Evolutionary conservation across 2,797 vertebrate species (phyloP), one percentile per base, ranked within the genome.

Genomic region (Parauchenoglanis punctatus): DNA sequence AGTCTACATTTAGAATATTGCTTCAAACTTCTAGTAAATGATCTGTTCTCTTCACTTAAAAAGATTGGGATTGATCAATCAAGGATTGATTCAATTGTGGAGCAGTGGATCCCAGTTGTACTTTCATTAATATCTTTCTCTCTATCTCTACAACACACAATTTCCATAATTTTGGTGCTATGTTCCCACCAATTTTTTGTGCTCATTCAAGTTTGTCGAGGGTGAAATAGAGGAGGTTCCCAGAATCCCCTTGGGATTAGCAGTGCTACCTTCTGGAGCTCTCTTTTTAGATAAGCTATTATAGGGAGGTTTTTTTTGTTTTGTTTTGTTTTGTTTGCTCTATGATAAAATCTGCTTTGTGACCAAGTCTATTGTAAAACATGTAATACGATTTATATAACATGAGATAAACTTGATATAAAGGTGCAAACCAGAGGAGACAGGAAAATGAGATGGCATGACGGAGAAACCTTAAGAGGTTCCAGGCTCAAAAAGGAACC

Each of bases 61-160:
- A 70, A 52, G 25, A n/a, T n/a, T n/a, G n/a, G n/a, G n/a, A n/a
- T n/a, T n/a, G n/a, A n/a, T n/a, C n/a, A n/a, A n/a, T n/a, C n/a
- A n/a, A 59, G 35, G 52, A 61, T 20, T 59, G 17, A 72, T 86
- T 61, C 31, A 13, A 5, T 73, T 73, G n/a, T 59, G 15, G 18
- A 70, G 54, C 54, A 81, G 10, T 35, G 67, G 17, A 52, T 86
- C 85, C 65, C 67, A 78, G 65, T 40, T 81, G 35, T 58, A 56
- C 59, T 46, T 65, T 46, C 40, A n/a, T 82, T 82, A 65, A 46
- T 49, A 49, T 15, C 59, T 63, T 82, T 40, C 40, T 40, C 18
- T 77, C 58, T 82, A 2, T 82, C 59, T 44, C 17, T 31, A 46
- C 46, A 46, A 81, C 80, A 65, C 59, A 82, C n/a, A 17, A 4